Conservation (phyloP, 2,113 vertebrate species). For the Strix uralensis region DNA sequence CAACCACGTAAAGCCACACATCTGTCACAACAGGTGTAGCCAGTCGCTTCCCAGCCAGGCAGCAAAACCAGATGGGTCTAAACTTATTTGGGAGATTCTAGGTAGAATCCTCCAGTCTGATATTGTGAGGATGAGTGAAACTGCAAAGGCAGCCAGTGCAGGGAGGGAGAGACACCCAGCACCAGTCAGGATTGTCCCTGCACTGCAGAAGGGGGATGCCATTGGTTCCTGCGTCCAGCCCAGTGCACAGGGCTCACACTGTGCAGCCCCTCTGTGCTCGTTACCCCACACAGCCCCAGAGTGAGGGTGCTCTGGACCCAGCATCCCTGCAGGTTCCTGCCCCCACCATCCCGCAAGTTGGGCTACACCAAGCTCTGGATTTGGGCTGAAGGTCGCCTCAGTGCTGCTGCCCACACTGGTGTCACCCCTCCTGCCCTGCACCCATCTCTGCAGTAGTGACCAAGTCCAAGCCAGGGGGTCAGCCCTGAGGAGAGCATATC, state of each 20-base stretch:
- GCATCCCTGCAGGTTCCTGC: neutral
- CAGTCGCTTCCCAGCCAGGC: fast-evolving
- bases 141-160: neutral
- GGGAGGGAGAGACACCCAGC: neutral
- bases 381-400: fast-evolving
- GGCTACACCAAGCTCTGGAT: neutral
- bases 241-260: fast-evolving
- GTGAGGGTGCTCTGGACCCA: fast-evolving
- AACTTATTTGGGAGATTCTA: neutral
- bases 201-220: neutral
- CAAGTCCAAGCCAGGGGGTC: fast-evolving
- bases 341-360: fast-evolving
- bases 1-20: fast-evolving
- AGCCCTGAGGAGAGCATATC: neutral
- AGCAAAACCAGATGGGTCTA: neutral
- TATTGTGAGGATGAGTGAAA: neutral
- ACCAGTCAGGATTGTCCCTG: neutral
- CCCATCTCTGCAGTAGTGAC: neutral
- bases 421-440: neutral
- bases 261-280: neutral
- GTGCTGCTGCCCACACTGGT: fast-evolving
- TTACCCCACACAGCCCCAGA: neutral
- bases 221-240: neutral
- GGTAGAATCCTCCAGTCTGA: neutral
- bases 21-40: fast-evolving